Evolutionary conservation across 2,113 vertebrate genomes (phyloP).

Genomic region (Corythaixoides concolor): DNA sequence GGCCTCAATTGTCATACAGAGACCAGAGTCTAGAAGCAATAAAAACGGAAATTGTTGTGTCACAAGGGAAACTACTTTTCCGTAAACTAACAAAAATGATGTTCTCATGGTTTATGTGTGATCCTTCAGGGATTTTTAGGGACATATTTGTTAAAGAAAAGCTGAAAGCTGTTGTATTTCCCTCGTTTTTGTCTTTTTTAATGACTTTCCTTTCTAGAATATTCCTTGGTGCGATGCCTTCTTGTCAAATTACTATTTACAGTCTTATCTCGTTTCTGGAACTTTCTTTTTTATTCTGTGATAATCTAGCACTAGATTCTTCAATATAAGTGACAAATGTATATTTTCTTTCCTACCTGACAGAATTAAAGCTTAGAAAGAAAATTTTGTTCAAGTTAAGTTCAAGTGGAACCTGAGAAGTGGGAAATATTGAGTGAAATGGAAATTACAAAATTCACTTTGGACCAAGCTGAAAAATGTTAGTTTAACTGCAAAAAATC

Average conservation of each 20-base stretch:
- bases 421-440: background rate
- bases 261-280: background rate
- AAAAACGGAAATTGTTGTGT: background rate
- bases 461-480: background rate
- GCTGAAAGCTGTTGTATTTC: background rate
- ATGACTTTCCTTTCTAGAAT: background rate
- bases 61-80: background rate
- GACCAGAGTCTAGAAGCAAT: background rate
- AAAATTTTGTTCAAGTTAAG: background rate
- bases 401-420: background rate
- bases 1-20: background rate
- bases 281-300: background rate
- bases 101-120: background rate
- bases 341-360: conserved; percentile 13
- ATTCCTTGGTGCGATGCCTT: background rate
- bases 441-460: background rate
- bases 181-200: background rate
- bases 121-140: background rate
- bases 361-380: background rate
- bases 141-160: background rate
- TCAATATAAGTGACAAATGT: background rate
- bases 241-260: background rate
- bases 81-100: background rate
- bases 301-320: background rate
- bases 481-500: background rate